phyloP scores from a whole-genome alignment of 2,797 vertebrate genomes.

The Cyprinella venusta region DNA sequence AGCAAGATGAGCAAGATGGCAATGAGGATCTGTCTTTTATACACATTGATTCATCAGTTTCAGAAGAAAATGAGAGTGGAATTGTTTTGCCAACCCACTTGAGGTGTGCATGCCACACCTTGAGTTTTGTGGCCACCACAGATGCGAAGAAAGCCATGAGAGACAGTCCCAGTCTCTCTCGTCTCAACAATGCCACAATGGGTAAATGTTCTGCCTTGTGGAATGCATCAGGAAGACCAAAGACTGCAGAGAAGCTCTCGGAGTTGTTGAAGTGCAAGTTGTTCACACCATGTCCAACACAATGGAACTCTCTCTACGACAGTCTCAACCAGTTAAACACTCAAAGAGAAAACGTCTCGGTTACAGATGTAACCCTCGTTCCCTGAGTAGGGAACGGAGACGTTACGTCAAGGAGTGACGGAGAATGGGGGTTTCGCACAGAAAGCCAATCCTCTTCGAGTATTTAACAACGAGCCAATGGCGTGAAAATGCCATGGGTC shows the following conservation, averaged over 20 bases:
- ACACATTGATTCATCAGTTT: not conserved
- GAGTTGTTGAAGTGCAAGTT: not conserved
- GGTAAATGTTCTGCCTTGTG: not conserved
- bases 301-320: not conserved
- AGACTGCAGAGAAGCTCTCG: not conserved
- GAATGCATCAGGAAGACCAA: not conserved
- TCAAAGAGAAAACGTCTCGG: too few species aligned
- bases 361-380: too few species aligned
- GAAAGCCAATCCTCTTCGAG: too few species aligned
- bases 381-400: too few species aligned
- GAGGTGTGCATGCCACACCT: not conserved
- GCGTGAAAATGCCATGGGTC: too few species aligned
- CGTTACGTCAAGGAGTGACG: too few species aligned
- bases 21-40: not conserved
- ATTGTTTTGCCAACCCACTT: constrained; percentile 4
- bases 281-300: not conserved
- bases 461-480: too few species aligned
- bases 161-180: not conserved
- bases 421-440: too few species aligned
- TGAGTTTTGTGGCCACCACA: not conserved
- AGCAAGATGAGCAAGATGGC: not conserved
- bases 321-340: not conserved
- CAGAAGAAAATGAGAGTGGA: not conserved
- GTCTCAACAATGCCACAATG: not conserved
- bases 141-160: not conserved